Evolutionary conservation across 2,113 vertebrate genomes (phyloP), one percentile per base, ranked within the genome.

Genomic region (Anguilla rostrata): DNA sequence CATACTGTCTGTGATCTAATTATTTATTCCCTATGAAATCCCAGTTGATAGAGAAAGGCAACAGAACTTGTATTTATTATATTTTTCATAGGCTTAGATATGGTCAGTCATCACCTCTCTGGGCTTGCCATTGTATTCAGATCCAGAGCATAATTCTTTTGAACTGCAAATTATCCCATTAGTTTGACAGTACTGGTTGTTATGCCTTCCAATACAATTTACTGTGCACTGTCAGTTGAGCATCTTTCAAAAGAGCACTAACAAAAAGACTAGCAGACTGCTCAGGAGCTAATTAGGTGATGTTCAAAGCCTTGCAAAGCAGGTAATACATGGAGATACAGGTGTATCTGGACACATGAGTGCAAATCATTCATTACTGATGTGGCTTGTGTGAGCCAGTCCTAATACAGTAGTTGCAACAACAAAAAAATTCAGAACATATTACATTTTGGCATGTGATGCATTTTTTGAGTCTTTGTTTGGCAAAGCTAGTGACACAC

Each of bases 281-380:
- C 87, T 88, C 66, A 82, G 85, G 84, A 91, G 89, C 91, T 92
- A 90, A 93, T 92, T 92, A 89, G 84, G 89, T 12, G 26, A 89
- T 90, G 90, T 88, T 81, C 2, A 40, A 84, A 83, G 63, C 75
- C 87, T 88, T 60, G 39, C 82, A 83, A 89, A 86, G 91, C 91
- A 83, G 83, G 87, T 88, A 90, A 89, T 91, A 88, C 83, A 22
- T 85, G 89, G 89, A 87, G 87, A 92, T 91, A 85, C 89, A 90
- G 88, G 66, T 87, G 84, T 87, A 89, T 81, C 92, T 90, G 89
- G 84, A 87, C 75, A 84, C 84, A 87, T 63, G 63, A 89, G 88
- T 83, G 80, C 85, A 40, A 91, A 87, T 26, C 82, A 49, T 88
- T 87, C 86, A 85, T 87, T 81, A 5, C 85, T 85, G 86, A 84